A percentile compares a stretch with the other conserved stretches of the same genome.
These are phyloP conservation scores for Zaprionus inermis DNA, from an alignment of 1,140 invertebrate genomes.

Conservation along the genomic window DNA sequence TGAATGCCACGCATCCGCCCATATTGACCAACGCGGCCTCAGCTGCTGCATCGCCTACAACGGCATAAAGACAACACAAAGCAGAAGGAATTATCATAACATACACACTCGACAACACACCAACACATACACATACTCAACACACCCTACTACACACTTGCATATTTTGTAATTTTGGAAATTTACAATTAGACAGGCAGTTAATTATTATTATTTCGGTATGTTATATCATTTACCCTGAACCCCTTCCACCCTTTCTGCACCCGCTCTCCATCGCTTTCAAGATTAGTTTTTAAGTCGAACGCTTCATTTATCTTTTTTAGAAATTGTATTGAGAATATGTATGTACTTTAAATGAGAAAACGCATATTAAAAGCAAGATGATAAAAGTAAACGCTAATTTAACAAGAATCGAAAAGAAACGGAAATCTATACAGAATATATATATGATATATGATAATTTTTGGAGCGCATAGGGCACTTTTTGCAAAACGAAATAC, in stretches of 20 bases:
- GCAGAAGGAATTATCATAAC: conserved; percentile 16
- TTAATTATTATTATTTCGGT: conserved; percentile 61
- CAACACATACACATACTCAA: conserved; percentile 33
- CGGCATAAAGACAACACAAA: conserved; percentile 66
- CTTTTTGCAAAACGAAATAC: conserved; percentile 74
- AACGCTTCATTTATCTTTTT: conserved; percentile 69
- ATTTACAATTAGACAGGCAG: conserved; percentile 80
- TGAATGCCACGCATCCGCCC: conserved; percentile 74
- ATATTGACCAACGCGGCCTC: conserved; percentile 68
- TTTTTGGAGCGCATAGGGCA: conserved; percentile 81
- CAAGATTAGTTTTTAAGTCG: conserved; percentile 71
- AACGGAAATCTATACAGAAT: conserved; percentile 33
- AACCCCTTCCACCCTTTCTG: conserved; percentile 15
- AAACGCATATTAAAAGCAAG: conserved; percentile 27
- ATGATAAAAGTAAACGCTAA: conserved; percentile 46
- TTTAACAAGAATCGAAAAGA: conserved; percentile 40
- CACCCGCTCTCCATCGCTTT: conserved; percentile 42
- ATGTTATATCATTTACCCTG: conserved; percentile 47
- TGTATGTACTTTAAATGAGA: conserved; percentile 60
- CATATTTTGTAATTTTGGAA: conserved; percentile 73
- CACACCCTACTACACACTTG: conserved; percentile 22
- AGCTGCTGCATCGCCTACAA: conserved; percentile 74
- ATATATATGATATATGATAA: conserved; percentile 71
- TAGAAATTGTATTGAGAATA: conserved; percentile 64
- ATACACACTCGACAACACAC: conserved; percentile 35